These are phyloP conservation scores for Phortica variegata DNA, from an alignment of 1,140 invertebrate species.

Conservation along the genomic window DNA sequence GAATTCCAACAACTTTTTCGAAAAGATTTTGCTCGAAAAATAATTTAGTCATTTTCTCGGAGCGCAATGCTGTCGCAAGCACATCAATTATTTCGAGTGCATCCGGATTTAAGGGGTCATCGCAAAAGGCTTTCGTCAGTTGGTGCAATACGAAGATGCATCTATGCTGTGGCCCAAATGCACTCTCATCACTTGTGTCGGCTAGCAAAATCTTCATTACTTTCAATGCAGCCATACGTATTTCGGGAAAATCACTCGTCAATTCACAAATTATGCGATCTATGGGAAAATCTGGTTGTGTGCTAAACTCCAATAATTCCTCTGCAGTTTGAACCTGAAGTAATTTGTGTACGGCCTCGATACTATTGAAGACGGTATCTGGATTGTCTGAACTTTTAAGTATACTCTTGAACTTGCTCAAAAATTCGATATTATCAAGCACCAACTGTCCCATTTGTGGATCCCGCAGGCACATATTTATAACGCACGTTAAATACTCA, in stretches of 20 bases:
- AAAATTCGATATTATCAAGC: constrained; percentile 23
- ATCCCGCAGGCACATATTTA: constrained; percentile 41
- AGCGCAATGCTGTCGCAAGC: constrained; percentile 36
- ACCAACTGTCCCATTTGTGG: constrained; percentile 33
- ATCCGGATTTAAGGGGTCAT: constrained; percentile 21
- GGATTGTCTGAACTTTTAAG: constrained; percentile 38
- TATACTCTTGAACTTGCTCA: constrained; percentile 33
- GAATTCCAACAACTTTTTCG: constrained; percentile 28
- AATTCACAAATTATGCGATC: constrained; percentile 45
- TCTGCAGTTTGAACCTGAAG: constrained; percentile 28
- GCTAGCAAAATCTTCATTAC: constrained; percentile 31
- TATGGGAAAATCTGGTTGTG: constrained; percentile 29
- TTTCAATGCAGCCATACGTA: constrained; percentile 32
- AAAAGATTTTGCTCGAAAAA: constrained; percentile 52
- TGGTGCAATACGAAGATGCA: constrained; percentile 35
- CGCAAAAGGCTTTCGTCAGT: constrained; percentile 36
- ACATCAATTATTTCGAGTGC: constrained; percentile 34
- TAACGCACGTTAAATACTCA: constrained; percentile 39
- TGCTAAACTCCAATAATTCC: constrained; percentile 32
- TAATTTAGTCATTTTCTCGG: constrained; percentile 44
- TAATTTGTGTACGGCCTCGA: constrained; percentile 38
- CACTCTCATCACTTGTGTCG: constrained; percentile 30
- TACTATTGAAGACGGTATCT: constrained; percentile 36
- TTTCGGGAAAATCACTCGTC: constrained; percentile 36
- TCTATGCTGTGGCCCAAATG: constrained; percentile 27